Evolutionary conservation across 2,888 invertebrate genomes (phyloP).

Genomic region (Alsophila aescularia): DNA sequence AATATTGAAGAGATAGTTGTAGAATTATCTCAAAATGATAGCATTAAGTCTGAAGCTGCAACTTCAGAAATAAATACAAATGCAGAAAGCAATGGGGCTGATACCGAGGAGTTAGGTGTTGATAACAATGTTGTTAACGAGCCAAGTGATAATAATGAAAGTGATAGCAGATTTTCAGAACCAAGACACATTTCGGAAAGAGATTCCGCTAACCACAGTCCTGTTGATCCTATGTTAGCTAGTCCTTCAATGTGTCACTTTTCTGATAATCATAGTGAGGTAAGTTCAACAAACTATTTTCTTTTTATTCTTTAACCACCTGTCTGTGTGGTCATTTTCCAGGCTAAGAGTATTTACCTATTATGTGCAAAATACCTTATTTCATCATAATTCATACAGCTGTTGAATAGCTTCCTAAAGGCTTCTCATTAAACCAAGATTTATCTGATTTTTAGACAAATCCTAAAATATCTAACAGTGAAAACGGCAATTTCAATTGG

Average conservation of each 20-base stretch:
- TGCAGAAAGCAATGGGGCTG: constrained; percentile 53
- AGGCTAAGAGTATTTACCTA: too few species aligned
- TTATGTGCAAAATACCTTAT: too few species aligned
- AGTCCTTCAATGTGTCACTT: constrained; percentile 88
- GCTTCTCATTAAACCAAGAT: too few species aligned
- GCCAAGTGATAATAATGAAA: constrained; percentile 66
- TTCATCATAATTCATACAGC: too few species aligned
- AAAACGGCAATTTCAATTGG: too few species aligned
- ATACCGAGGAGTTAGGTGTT: constrained; percentile 61
- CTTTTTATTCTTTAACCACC: neutral
- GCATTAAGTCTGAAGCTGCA: constrained; percentile 53
- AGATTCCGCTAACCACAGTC: constrained; percentile 92
- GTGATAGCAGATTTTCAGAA: constrained; percentile 66
- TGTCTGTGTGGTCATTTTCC: too few species aligned
- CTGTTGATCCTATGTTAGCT: constrained; percentile 88
- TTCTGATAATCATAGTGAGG: constrained; percentile 89
- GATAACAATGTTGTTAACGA: constrained; percentile 65
- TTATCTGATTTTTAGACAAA: too few species aligned
- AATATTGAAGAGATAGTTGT: constrained; percentile 49
- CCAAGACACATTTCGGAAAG: constrained; percentile 79
- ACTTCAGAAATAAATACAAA: constrained; percentile 50
- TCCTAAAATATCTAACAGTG: too few species aligned
- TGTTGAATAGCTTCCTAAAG: too few species aligned
- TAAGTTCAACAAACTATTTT: constrained; percentile 45
- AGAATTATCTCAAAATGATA: constrained; percentile 50